phyloP scores from a whole-genome alignment of 1,140 invertebrate species.

The Colletes latitarsis region DNA sequence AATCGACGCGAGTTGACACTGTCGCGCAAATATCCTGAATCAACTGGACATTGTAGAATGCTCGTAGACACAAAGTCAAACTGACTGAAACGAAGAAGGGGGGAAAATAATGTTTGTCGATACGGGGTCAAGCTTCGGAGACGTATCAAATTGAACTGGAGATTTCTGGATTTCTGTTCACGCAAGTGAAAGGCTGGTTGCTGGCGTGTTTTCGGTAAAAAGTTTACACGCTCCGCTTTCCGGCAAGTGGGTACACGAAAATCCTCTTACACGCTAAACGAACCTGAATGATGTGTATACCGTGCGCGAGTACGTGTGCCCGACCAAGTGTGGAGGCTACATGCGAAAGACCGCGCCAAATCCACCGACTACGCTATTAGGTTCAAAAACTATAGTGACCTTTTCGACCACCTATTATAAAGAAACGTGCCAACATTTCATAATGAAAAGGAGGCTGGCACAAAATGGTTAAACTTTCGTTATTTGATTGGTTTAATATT shows the following conservation, averaged over 20 bases:
- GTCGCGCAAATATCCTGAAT: too few species aligned
- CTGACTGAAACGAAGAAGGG: background rate
- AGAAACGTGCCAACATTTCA: background rate
- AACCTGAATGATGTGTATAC: constrained; percentile 40
- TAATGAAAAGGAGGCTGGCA: too few species aligned
- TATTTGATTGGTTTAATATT: too few species aligned
- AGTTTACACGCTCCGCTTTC: constrained; percentile 60
- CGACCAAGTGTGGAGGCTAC: constrained; percentile 2
- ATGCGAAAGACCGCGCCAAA: constrained; percentile 8
- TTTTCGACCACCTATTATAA: background rate
- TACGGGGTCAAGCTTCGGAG: constrained; percentile 22
- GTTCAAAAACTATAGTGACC: background rate
- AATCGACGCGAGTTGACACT: too few species aligned
- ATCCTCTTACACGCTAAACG: constrained; percentile 59
- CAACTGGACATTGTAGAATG: too few species aligned
- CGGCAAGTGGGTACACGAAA: constrained; percentile 62
- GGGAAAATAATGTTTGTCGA: constrained; percentile 13
- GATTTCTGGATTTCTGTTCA: constrained; percentile 30
- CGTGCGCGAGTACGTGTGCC: background rate
- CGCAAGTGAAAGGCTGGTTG: constrained; percentile 36
- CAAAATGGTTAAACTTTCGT: too few species aligned
- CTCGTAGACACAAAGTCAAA: too few species aligned
- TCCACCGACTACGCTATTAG: background rate
- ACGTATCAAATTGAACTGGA: constrained; percentile 28
- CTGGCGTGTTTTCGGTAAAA: constrained; percentile 49